Conservation (phyloP, 2,797 vertebrate species). For the Danio albolineatus region DNA sequence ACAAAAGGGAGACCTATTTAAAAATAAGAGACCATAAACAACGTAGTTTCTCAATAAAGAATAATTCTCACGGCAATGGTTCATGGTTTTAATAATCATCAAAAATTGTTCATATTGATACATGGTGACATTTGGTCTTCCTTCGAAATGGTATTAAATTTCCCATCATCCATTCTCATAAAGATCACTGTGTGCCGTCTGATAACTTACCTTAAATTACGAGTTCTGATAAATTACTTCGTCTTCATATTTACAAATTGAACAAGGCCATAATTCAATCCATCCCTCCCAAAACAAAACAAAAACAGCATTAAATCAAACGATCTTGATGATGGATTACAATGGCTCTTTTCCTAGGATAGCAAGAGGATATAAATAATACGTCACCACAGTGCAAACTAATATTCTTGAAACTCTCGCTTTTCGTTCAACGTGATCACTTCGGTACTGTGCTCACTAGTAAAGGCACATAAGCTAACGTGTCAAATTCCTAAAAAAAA, state of each 20-base stretch:
- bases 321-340: constrained; percentile 25
- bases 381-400: constrained; percentile 30
- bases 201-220: constrained; percentile 23
- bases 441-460: constrained; percentile 24
- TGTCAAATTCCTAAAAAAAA: not conserved
- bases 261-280: not conserved
- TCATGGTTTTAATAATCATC: constrained; percentile 40
- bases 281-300: constrained; percentile 2
- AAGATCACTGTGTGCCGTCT: constrained; percentile 21
- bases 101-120: constrained; percentile 24
- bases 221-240: constrained; percentile 5
- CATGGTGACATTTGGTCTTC: constrained; percentile 41
- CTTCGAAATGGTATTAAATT: constrained; percentile 1
- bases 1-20: not conserved
- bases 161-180: not conserved
- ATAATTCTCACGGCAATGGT: constrained; percentile 4
- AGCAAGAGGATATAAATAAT: constrained; percentile 33
- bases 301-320: constrained; percentile 15
- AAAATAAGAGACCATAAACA: not conserved
- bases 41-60: constrained; percentile 16
- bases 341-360: constrained; percentile 23
- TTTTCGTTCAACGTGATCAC: constrained; percentile 8
- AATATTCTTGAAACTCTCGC: constrained; percentile 4
- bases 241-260: constrained; percentile 44
- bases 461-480: constrained; percentile 50